Evolutionary conservation across 2,797 vertebrate species (phyloP).

Genomic region (Allobates femoralis): DNA sequence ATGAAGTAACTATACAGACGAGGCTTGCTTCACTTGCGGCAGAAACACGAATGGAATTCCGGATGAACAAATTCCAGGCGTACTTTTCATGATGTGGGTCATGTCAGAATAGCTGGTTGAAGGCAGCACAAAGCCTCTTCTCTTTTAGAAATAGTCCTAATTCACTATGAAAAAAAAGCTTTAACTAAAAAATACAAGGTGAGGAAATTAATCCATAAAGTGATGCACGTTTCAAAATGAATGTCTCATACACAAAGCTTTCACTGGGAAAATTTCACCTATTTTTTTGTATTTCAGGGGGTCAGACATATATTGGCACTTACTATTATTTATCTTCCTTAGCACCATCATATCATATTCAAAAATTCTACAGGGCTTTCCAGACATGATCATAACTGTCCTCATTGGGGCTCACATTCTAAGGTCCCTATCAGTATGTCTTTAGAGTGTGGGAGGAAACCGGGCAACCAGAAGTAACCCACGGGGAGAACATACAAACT

Average conservation of each 20-base stretch:
- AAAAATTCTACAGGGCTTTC: too few species aligned
- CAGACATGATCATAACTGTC: too few species aligned
- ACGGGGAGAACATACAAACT: too few species aligned
- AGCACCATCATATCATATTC: too few species aligned
- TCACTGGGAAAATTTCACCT: background rate
- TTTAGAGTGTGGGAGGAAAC: too few species aligned
- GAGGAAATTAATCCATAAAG: background rate
- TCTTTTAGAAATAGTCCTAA: conserved; percentile 33
- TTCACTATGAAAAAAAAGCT: conserved; percentile 19
- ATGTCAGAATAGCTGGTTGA: conserved; percentile 48
- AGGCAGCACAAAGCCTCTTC: conserved; percentile 55
- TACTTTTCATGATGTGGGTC: conserved; percentile 56
- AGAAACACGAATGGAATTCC: conserved; percentile 57
- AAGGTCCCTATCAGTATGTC: too few species aligned
- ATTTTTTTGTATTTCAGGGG: background rate
- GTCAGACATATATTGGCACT: background rate
- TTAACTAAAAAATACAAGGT: background rate
- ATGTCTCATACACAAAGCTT: background rate
- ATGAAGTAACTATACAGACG: conserved; percentile 55
- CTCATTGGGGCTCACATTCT: too few species aligned
- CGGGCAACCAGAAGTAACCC: too few species aligned
- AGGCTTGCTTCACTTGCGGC: conserved; percentile 52
- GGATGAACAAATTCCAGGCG: conserved; percentile 52
- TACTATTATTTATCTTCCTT: too few species aligned
- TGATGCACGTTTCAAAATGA: background rate